phyloP scores from a whole-genome alignment of 1,140 invertebrate species.

The Phthorimaea operculella region DNA sequence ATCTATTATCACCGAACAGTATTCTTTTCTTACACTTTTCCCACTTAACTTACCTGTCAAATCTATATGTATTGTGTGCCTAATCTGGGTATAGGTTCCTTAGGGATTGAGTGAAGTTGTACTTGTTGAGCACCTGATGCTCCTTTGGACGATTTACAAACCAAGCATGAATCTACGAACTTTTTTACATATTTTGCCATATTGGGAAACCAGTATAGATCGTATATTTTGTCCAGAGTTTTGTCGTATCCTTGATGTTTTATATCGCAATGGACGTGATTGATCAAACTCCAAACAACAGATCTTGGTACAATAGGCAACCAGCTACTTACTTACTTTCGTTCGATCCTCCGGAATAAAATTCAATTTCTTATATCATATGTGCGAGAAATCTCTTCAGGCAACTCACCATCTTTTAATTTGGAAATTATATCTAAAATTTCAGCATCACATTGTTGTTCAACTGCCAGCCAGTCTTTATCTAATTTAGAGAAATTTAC shows the following conservation, averaged over 20 bases:
- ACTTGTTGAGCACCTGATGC: slow-evolving; percentile 12
- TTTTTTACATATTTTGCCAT: slow-evolving; percentile 25
- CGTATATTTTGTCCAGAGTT: slow-evolving; percentile 21
- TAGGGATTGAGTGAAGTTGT: slow-evolving; percentile 12
- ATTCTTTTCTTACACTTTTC: slow-evolving; percentile 16
- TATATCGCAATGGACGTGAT: slow-evolving; percentile 15
- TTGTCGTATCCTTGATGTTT: slow-evolving; percentile 20
- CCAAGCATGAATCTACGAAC: slow-evolving; percentile 21
- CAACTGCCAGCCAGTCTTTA: background rate
- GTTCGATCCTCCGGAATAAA: slow-evolving; percentile 5
- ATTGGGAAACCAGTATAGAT: slow-evolving; percentile 23
- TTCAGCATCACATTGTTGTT: slow-evolving; percentile 6
- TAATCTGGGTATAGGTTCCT: slow-evolving; percentile 5
- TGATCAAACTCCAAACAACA: slow-evolving; percentile 9
- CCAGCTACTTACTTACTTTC: background rate
- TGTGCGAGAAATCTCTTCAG: background rate
- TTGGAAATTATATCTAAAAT: slow-evolving; percentile 5
- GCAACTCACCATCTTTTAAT: background rate
- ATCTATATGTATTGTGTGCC: slow-evolving; percentile 18
- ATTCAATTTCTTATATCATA: slow-evolving; percentile 6
- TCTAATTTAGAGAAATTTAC: slow-evolving; percentile 5
- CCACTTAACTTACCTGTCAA: slow-evolving; percentile 19
- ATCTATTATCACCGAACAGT: slow-evolving; percentile 19
- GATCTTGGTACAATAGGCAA: slow-evolving; percentile 7
- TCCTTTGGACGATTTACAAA: slow-evolving; percentile 16